A percentile compares a stretch with the other conserved stretches of the same genome.
phyloP scores from a whole-genome alignment of 2,113 vertebrate species.

The Elephantulus edwardii region DNA sequence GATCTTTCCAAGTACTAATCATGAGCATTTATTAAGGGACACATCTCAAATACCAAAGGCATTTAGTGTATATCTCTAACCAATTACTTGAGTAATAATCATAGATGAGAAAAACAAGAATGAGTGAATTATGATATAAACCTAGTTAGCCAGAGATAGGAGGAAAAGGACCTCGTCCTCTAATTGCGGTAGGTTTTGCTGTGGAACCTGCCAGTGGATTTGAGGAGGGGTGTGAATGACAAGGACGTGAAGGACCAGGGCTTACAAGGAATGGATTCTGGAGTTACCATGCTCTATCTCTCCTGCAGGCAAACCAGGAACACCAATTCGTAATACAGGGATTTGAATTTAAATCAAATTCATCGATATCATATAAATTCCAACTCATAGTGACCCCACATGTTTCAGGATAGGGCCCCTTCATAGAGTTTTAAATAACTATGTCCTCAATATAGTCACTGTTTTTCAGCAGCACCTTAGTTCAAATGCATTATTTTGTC shows the following conservation, averaged over 20 bases:
- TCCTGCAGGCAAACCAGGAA: neutral
- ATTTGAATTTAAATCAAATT: neutral
- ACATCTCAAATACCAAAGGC: neutral
- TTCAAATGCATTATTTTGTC: too few species aligned
- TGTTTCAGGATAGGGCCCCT: neutral
- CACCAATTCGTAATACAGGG: neutral
- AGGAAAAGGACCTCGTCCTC: neutral
- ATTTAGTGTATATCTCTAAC: neutral
- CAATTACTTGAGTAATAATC: slow-evolving; percentile 64
- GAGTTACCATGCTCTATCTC: neutral
- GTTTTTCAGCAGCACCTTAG: neutral
- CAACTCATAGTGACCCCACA: too few species aligned
- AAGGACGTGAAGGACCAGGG: too few species aligned
- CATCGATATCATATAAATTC: neutral
- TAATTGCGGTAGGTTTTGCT: neutral
- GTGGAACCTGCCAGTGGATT: neutral
- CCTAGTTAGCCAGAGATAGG: slow-evolving; percentile 33
- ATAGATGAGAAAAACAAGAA: slow-evolving; percentile 47
- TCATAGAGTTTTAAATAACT: neutral
- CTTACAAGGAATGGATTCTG: neutral
- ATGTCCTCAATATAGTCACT: too few species aligned
- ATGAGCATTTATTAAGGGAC: slow-evolving; percentile 23
- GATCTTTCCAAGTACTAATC: neutral
- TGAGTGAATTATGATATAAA: neutral
- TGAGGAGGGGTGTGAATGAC: neutral